Conservation (phyloP, 1,140 invertebrate species). For the Amphibalanus amphitrite region DNA sequence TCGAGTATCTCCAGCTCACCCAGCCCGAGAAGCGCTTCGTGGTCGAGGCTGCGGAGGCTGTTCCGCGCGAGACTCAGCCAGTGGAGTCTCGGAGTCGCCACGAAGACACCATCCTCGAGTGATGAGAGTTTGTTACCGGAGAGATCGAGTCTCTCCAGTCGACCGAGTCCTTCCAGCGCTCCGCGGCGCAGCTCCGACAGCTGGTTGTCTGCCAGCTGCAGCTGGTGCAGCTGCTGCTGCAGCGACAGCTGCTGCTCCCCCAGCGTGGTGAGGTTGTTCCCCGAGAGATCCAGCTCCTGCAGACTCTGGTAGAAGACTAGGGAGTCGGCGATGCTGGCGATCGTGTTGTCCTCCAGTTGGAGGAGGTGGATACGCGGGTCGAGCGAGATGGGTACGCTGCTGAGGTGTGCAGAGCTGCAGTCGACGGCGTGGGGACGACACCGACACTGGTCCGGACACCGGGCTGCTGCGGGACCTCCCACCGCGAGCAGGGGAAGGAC, state of each 20-base stretch:
- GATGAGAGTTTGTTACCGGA: background rate
- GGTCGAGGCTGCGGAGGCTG: background rate
- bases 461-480: too few species aligned
- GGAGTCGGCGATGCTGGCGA: background rate
- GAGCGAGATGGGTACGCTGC: background rate
- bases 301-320: background rate
- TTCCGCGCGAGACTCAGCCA: background rate
- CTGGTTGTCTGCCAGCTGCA: background rate
- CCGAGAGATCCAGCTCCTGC: background rate
- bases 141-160: background rate
- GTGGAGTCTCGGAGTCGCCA: background rate
- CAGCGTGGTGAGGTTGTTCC: background rate
- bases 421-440: background rate
- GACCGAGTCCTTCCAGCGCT: too few species aligned
- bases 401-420: background rate
- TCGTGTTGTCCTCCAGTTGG: background rate
- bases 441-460: too few species aligned
- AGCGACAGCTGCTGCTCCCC: background rate
- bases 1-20: background rate
- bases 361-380: background rate
- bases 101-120: background rate
- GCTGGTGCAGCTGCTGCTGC: background rate
- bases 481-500: too few species aligned
- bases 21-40: background rate
- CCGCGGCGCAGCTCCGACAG: background rate